Percentiles rank a stretch among this genome's conserved stretches.
Evolutionary conservation across 2,888 invertebrate species (phyloP).

Genomic region (Acleris holmiana): DNA sequence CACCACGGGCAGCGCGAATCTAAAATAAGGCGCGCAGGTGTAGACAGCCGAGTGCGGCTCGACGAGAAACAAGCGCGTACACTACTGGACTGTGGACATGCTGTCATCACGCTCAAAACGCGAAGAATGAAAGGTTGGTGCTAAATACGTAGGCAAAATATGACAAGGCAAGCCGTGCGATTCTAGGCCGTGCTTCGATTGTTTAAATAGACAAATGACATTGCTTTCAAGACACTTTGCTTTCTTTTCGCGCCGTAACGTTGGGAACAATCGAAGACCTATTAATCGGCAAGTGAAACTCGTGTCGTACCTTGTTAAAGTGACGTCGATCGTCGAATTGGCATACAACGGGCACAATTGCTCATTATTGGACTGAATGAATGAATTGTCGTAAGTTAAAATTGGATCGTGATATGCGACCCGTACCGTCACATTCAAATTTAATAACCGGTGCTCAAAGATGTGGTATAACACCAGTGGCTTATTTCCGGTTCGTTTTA

Average conservation of each 20-base stretch:
- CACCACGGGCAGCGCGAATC: slow-evolving; percentile 69
- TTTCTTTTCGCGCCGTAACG: slow-evolving; percentile 45
- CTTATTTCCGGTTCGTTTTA: slow-evolving; percentile 20
- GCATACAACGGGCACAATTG: slow-evolving; percentile 16
- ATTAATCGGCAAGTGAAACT: slow-evolving; percentile 36
- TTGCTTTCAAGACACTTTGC: slow-evolving; percentile 44
- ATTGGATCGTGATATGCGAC: slow-evolving; percentile 10
- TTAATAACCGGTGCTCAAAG: slow-evolving; percentile 10
- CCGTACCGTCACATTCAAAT: slow-evolving; percentile 13
- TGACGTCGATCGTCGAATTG: slow-evolving; percentile 28
- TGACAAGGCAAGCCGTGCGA: slow-evolving; percentile 46
- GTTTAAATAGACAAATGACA: slow-evolving; percentile 37
- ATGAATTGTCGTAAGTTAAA: slow-evolving; percentile 41
- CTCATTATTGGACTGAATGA: slow-evolving; percentile 53
- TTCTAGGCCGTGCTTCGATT: slow-evolving; percentile 42
- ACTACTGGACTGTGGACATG: slow-evolving; percentile 38
- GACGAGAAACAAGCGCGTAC: slow-evolving; percentile 44
- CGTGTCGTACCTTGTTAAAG: slow-evolving; percentile 15
- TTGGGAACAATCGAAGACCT: slow-evolving; percentile 26
- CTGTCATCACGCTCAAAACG: slow-evolving; percentile 53
- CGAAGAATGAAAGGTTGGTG: slow-evolving; percentile 51
- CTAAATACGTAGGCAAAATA: slow-evolving; percentile 51
- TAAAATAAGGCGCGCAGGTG: slow-evolving; percentile 80
- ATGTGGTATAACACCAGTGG: slow-evolving; percentile 26
- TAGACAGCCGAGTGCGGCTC: slow-evolving; percentile 59